Evolutionary conservation across 53 echinoderm and acorn worm genomes (phyloP).

Genomic region (Holothuria leucospilota): DNA sequence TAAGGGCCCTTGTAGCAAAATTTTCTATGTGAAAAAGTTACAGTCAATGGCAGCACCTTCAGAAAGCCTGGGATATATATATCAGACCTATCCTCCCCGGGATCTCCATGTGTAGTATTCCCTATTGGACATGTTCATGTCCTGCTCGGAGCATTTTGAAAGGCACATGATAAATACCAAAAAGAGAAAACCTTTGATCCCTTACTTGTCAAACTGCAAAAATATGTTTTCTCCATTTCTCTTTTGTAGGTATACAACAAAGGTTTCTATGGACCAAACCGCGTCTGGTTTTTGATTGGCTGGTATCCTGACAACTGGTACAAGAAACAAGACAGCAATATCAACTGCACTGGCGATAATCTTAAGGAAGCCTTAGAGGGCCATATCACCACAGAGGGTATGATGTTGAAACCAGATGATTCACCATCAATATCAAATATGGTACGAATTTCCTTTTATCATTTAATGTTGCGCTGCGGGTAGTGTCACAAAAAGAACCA

Average conservation of each 20-base stretch:
- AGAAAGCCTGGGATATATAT: too few relatives aligned
- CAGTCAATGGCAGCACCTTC: too few relatives aligned
- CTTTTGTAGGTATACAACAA: constrained; percentile 86
- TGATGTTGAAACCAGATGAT: constrained; percentile 94
- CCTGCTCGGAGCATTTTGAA: neutral
- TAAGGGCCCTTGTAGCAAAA: too few relatives aligned
- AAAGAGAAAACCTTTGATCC: neutral
- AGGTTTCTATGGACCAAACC: constrained; percentile 83
- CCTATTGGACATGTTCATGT: neutral
- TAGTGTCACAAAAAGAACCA: too few relatives aligned
- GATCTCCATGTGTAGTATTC: too few relatives aligned
- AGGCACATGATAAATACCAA: neutral
- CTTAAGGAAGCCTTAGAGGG: constrained; percentile 86
- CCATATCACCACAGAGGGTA: constrained; percentile 92
- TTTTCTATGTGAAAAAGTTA: too few relatives aligned
- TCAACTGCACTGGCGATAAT: constrained; percentile 90
- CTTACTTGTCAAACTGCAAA: neutral
- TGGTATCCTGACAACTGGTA: constrained; percentile 99
- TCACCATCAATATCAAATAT: constrained; percentile 89
- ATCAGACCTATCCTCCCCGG: too few relatives aligned
- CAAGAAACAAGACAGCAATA: constrained; percentile 60
- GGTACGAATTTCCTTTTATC: constrained; percentile 62
- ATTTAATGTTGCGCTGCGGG: too few relatives aligned
- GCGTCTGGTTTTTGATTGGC: constrained; percentile 93
- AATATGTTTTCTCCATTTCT: neutral